Conservation (phyloP, 2,113 vertebrate species). For the Nibea albiflora region DNA sequence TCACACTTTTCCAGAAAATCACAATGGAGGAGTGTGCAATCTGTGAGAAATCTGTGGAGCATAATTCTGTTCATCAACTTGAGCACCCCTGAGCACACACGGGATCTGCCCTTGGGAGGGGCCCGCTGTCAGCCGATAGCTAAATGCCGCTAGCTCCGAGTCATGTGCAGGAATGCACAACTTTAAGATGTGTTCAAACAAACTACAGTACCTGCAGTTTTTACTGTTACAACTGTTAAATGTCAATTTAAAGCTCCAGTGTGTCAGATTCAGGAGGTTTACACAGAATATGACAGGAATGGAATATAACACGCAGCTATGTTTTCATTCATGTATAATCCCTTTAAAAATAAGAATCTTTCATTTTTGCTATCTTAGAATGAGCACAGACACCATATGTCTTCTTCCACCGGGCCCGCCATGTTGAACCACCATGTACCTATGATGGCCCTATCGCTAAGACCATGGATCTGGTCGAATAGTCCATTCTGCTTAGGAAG, state of each 20-base stretch:
- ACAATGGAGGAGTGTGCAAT: conserved; percentile 61
- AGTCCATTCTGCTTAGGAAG: too few relatives aligned
- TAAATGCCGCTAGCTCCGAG: conserved; percentile 12
- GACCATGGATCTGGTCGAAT: too few relatives aligned
- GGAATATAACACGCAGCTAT: too few relatives aligned
- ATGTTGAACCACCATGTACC: too few relatives aligned
- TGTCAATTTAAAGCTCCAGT: neutral
- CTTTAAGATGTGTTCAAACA: neutral
- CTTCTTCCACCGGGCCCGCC: too few relatives aligned
- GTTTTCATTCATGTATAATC: too few relatives aligned
- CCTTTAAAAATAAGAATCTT: too few relatives aligned
- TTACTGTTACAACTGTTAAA: neutral
- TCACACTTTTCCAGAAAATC: conserved; percentile 71
- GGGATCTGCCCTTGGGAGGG: conserved; percentile 44
- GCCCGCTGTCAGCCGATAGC: conserved; percentile 29
- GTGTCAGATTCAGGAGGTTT: neutral
- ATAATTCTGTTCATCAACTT: conserved; percentile 60
- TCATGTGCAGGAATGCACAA: neutral
- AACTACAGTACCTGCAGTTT: neutral
- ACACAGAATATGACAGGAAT: too few relatives aligned
- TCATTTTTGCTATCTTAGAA: too few relatives aligned
- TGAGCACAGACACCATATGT: too few relatives aligned
- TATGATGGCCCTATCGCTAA: too few relatives aligned
- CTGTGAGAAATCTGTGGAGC: conserved; percentile 62
- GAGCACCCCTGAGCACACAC: conserved; percentile 52